Conservation (phyloP, 2,113 vertebrate species). For the Ivindomyrus marchei region DNA sequence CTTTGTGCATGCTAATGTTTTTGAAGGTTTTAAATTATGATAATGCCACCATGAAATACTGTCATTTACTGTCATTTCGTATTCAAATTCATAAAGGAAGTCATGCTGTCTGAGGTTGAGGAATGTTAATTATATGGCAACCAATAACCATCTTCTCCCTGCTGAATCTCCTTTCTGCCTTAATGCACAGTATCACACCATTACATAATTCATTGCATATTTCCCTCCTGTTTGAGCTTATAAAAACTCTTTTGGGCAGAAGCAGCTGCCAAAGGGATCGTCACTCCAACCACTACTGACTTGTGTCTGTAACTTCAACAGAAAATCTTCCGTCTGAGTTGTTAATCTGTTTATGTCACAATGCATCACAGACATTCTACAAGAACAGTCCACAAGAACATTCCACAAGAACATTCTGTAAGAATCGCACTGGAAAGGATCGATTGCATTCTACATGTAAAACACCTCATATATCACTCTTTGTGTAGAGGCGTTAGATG, state of each 20-base stretch:
- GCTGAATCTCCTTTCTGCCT: not conserved
- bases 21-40: not conserved
- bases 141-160: slow-evolving; percentile 14
- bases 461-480: not conserved
- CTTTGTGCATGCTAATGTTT: not conserved
- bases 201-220: slow-evolving; percentile 24
- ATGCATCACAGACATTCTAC: not conserved
- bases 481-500: not conserved
- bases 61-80: not conserved
- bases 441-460: not conserved
- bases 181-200: slow-evolving; percentile 18
- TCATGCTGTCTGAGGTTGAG: not conserved
- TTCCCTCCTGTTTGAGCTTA: not conserved
- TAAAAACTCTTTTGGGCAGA: not conserved
- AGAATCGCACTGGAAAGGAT: not conserved
- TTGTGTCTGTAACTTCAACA: not conserved
- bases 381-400: not conserved
- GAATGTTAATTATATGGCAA: slow-evolving; percentile 3
- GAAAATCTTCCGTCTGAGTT: not conserved
- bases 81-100: not conserved
- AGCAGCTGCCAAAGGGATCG: not conserved
- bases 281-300: too few species aligned
- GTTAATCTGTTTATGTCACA: not conserved
- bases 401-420: not conserved
- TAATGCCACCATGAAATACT: not conserved